Evolutionary conservation across 2,797 vertebrate genomes (phyloP), one percentile per base, ranked within the genome.

Genomic region (Agapornis canus): DNA sequence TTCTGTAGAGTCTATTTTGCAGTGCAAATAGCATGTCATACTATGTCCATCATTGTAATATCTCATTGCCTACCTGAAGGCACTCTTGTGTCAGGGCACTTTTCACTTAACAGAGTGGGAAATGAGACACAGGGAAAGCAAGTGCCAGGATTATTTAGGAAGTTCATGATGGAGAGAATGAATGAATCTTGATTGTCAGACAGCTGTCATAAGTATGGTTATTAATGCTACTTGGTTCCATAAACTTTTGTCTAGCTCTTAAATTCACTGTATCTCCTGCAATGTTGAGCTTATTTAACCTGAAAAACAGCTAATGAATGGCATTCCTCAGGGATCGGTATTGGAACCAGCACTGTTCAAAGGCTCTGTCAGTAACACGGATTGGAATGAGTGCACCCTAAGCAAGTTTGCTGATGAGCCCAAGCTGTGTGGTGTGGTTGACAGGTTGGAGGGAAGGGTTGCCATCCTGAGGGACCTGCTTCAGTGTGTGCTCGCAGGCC

Each of bases 11-110:
- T 63, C 51, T 85, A 64, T 82, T 93, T 80, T 77, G 68, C 37
- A 75, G 82, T 68, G 64, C 57, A 94, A 91, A 89, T 75, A 85
- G n/a, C 76, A 60, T 19, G 19, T 89, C 84, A 18, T 29, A 9
- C 52, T 29, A 0, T 39, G 75, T 37, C 79, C n/a, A 49, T 94
- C 72, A 25, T 45, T 75, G 48, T 64, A 85, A 89, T 86, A 75
- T 51, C 91, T 86, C 77, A 40, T 76, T 93, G 88, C 73, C 63
- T 90, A 63, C 85, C 63, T 84, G 72, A 94, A 69, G 26, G 72
- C 54, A 31, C 37, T 64, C 85, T 27, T 51, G 13, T 86, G 42
- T 79, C 48, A 5, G 32, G 29, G 49, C 35, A 26, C 48, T 80
- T 90, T 66, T 63, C 47, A 59, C 59, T 91, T 72, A 81, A 68